Evolutionary conservation across 2,888 invertebrate genomes (phyloP), one percentile per base, ranked within the genome.

Genomic region (Prenolepis imparis): DNA sequence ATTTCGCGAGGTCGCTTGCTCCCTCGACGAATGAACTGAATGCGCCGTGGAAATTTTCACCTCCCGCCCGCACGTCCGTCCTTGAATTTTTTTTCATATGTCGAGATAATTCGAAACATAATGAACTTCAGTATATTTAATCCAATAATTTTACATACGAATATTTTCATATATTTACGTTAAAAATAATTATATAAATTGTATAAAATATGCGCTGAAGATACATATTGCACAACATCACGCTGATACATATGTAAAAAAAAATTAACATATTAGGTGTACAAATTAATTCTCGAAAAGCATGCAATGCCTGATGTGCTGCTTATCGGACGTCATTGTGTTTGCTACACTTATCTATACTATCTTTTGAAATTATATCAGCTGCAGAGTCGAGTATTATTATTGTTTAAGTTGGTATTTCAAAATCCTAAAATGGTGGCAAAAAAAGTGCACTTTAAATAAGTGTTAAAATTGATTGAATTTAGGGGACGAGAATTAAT

Each of bases 1-100:
- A 90, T 90, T 85, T 52, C 48, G 88, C 87, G 83, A 67, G 74
- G 48, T 78, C 63, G 86, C 83, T 86, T 72, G 82, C 73, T 78
- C 84, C 4, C 36, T 39, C 44, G 55, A 88, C 85, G 77, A 86
- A n/a, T n/a, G n/a, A n/a, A n/a, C n/a, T n/a, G n/a, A n/a, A 87
- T 81, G 86, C 80, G 73, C 41, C 74, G 39, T 68, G 24, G 21
- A 77, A 18, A 15, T 78, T 82, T 59, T 52, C 57, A 55, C 61
- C 55, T 18, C 41, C 44, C 36, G 28, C 52, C n/a, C 4, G n/a
- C 61, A 24, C 36, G 55, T n/a, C 8, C 32, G 18, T 6, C 3
- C 28, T 3, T 28, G 21, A 18, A 12, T 6, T 9, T 44, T 48
- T 18, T 41, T 21, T 3, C 6, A 55, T 8, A 12, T 24, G 21